These are phyloP conservation scores for Neoascia interrupta DNA, from an alignment of 2,888 invertebrate genomes.

Conservation along the genomic window DNA sequence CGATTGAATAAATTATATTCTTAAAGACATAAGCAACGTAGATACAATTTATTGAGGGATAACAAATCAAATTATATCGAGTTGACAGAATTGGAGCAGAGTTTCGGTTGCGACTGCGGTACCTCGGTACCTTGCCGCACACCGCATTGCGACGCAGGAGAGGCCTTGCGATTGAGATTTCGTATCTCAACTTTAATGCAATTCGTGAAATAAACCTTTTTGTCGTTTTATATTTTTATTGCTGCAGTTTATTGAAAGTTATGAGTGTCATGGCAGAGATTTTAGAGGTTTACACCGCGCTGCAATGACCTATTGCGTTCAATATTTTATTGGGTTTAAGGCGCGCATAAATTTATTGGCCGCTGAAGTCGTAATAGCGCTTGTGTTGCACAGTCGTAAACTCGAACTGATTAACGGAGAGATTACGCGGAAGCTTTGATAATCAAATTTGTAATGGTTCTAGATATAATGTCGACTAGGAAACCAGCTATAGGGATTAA, in stretches of 20 bases:
- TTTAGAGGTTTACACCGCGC: conserved; percentile 60
- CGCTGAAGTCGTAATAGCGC: conserved; percentile 20
- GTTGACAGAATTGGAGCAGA: conserved; percentile 66
- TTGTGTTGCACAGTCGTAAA: conserved; percentile 24
- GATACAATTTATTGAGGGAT: conserved; percentile 67
- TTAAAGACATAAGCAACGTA: conserved; percentile 40
- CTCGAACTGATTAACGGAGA: conserved; percentile 22
- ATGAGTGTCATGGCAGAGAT: conserved; percentile 67
- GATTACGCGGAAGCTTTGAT: conserved; percentile 31
- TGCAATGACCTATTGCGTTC: conserved; percentile 61
- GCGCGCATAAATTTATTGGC: no score
- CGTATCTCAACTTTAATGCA: conserved; percentile 53
- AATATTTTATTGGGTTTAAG: conserved; percentile 33
- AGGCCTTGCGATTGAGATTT: conserved; percentile 41
- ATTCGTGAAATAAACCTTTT: conserved; percentile 55
- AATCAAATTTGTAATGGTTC: background rate
- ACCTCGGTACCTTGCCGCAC: background rate
- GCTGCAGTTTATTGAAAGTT: conserved; percentile 64
- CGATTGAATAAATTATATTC: conserved; percentile 67
- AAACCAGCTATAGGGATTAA: background rate
- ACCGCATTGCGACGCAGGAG: conserved; percentile 19
- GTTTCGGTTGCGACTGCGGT: conserved; percentile 14
- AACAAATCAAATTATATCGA: conserved; percentile 68
- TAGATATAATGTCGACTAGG: background rate
- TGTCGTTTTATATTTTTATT: conserved; percentile 33